These are phyloP conservation scores for Tokudaia tokunoshimensis DNA, from an alignment of 2,797 vertebrate genomes.

Conservation along the genomic window DNA sequence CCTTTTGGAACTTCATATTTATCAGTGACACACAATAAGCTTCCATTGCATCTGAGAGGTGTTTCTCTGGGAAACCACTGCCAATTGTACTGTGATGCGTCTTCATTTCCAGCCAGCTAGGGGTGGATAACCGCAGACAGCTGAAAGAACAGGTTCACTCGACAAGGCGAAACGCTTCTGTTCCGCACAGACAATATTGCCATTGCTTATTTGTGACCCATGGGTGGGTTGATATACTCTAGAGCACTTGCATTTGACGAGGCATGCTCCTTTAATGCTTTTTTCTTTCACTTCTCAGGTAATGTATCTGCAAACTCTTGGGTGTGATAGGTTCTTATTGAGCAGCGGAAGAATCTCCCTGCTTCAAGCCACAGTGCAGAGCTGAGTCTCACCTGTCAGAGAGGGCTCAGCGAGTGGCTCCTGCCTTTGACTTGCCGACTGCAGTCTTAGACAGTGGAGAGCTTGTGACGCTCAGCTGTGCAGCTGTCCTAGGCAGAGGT, in stretches of 20 bases:
- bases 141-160: not conserved
- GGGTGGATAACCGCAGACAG: constrained; percentile 1
- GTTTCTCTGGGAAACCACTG: constrained; percentile 17
- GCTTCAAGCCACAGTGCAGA: rapidly evolving
- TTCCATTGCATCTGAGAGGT: not conserved
- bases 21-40: not conserved
- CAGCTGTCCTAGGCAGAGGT: not conserved
- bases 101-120: constrained; percentile 38
- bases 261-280: not conserved
- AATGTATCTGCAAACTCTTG: constrained; percentile 50
- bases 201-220: constrained; percentile 1
- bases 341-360: not conserved
- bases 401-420: not conserved
- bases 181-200: not conserved
- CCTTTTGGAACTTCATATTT: constrained; percentile 20
- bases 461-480: not conserved
- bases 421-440: not conserved
- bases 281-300: constrained; percentile 55
- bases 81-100: not conserved
- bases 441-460: not conserved
- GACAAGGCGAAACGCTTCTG: not conserved
- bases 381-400: not conserved
- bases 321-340: not conserved
- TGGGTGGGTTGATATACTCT: not conserved
- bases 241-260: constrained; percentile 60